phyloP scores from a whole-genome alignment of 2,797 vertebrate species.

The Epinephelus coioides region DNA sequence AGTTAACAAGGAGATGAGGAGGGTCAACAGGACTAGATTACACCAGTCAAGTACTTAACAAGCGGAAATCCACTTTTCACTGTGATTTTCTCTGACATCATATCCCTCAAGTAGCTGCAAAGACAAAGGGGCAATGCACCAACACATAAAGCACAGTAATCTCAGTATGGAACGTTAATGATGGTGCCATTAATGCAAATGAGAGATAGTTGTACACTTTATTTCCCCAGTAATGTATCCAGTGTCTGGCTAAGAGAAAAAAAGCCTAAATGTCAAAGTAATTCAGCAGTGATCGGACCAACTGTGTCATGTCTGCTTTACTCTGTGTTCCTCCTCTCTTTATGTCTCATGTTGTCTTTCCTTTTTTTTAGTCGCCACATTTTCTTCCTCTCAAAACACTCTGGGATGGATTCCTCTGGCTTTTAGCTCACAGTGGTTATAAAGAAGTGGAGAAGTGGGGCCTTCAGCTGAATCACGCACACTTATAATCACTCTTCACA shows the following conservation, averaged over 20 bases:
- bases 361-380: neutral
- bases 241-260: neutral
- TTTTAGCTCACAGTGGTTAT: conserved; percentile 19
- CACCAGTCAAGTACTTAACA: conserved; percentile 36
- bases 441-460: conserved; percentile 16
- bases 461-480: conserved; percentile 13
- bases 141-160: conserved; percentile 10
- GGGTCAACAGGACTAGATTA: conserved; percentile 48
- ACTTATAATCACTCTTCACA: conserved; percentile 10
- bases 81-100: conserved; percentile 19
- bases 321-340: neutral
- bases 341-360: conserved; percentile 11
- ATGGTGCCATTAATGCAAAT: conserved; percentile 23
- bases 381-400: conserved; percentile 16
- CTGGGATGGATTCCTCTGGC: conserved; percentile 23
- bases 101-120: neutral
- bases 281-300: neutral
- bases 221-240: neutral
- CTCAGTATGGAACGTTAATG: conserved; percentile 12
- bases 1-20: conserved; percentile 44
- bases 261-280: conserved; percentile 17
- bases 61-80: conserved; percentile 27
- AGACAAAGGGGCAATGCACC: conserved; percentile 1
- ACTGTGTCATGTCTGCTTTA: conserved; percentile 2
- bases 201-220: conserved; percentile 16